Base-by-base conservation (phyloP, 2,113 vertebrate genomes). In the Herpailurus yagouaroundi region DNA sequence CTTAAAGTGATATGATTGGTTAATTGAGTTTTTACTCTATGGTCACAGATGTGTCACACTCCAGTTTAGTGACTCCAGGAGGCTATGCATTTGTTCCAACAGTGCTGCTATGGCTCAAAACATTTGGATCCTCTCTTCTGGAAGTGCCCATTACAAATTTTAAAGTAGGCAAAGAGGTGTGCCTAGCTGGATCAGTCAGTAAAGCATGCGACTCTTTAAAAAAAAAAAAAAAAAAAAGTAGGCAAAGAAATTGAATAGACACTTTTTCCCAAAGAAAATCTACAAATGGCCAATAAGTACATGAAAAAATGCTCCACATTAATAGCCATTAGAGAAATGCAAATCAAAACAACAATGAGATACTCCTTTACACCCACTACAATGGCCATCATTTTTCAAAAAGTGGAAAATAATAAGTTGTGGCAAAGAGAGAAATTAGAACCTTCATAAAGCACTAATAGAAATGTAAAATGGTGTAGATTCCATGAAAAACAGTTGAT, bases 261-360 rank as follows among this genome's bases (percentile, higher is more conserved):
- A 31, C 45, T 15, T 63, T 90, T 83, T 45, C 3, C 27, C 29
- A 82, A 85, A 82, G 50, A 77, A 85, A 60, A 18, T 31, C 57
- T 80, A 48, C n/a, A 87, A 82, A 71, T 57, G 31, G n/a, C 23
- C 60, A 55, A 71, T 5, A 85, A 84, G 15, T 52, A 95, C 36
- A 66, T 64, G 31, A 71, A 89, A 89, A 85, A 36, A 80, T 74
- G 41, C 15, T 55, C 55, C 52, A 80, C 38, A 25, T 66, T 63
- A 45, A 84, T 89, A 55, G 25, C 91, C 64, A 57, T 48, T 85
- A 95, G 36, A 31, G 64, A 96, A 96, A 91, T 80, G 29, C n/a
- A 81, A 80, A 52, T 69, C 27, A 84, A 92, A 94, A 69, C 48
- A 36, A 57, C 55, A 95, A 36, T 63, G 25, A 87, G 50, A 63